Conservation (phyloP, 2,888 invertebrate genomes). For the Nebria brevicollis region DNA sequence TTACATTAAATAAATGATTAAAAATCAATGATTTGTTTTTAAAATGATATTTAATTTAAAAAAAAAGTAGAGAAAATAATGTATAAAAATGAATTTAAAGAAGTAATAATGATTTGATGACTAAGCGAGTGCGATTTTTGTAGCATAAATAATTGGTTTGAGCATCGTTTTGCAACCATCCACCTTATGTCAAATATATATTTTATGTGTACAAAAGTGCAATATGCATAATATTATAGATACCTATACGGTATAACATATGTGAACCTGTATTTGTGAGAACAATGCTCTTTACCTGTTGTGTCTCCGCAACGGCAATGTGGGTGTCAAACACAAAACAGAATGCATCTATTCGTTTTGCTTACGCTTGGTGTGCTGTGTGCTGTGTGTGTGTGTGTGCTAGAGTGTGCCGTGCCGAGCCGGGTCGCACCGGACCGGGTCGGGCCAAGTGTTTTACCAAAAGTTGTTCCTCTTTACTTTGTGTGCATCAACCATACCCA, state of each 20-base stretch:
- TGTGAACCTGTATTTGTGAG: background rate
- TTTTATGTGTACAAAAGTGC: background rate
- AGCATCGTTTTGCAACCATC: background rate
- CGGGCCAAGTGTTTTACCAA: background rate
- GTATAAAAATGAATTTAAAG: too few species aligned
- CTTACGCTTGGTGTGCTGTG: background rate
- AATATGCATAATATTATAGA: background rate
- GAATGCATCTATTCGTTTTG: background rate
- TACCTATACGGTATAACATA: background rate
- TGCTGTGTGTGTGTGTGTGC: conserved; percentile 13
- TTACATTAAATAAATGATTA: too few species aligned
- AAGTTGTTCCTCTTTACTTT: conserved; percentile 11
- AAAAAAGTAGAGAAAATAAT: too few species aligned
- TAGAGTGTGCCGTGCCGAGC: background rate
- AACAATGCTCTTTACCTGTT: background rate
- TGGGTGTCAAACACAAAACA: conserved; percentile 1
- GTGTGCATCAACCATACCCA: background rate
- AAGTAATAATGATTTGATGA: too few species aligned
- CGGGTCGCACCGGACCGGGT: background rate
- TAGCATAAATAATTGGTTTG: background rate
- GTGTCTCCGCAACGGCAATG: background rate
- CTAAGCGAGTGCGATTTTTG: background rate
- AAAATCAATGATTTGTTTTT: too few species aligned
- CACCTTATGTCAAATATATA: conserved; percentile 1
- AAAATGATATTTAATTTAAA: too few species aligned